Evolutionary conservation across 2,113 vertebrate species (phyloP), one percentile per base, ranked within the genome.

Genomic region (Podiceps cristatus): DNA sequence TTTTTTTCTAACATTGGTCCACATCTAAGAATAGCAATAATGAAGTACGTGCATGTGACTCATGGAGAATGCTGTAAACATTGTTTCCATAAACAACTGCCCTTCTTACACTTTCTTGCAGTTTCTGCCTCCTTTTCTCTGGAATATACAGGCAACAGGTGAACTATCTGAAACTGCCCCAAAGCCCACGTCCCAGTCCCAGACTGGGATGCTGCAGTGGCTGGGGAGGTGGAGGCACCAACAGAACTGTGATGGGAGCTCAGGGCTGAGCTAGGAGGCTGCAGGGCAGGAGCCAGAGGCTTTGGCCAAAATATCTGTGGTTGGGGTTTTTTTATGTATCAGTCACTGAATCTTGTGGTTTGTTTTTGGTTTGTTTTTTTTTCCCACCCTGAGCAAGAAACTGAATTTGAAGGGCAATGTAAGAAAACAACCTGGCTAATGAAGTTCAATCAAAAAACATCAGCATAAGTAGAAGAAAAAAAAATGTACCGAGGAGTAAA

Each of bases 181-280:
- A 53, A 62, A 63, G 11, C 25, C n/a, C 23, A n/a, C 0, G 0
- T 62, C 18, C 49, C 58, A 33, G 64, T 35, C 3, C 0, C 5
- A 3, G 55, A 47, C 40, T 23, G 44, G 31, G 47, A 47, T 72
- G 47, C 29, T 88, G 52, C 13, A 69, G 63, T 10, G 11, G 17
- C 23, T 37, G 35, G 19, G 7, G 27, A 24, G 5, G 19, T 44
- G 40, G 11, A 55, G 23, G 52, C 44, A 87, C 50, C 45, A 58
- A 66, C 47, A 90, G 49, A 93, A 60, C 73, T 53, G 52, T 53
- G 44, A 20, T 52, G 31, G 25, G 56, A 84, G 59, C 33, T 74
- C 29, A 87, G 17, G 6, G 4, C 3, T 60, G 31, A 92, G 63
- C 23, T 49, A 64, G 50, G 40, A 69, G 42, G 37, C 71, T 91